A percentile compares a stretch with the other conserved stretches of the same genome.
These are phyloP conservation scores for Nomada fabriciana DNA, from an alignment of 2,888 invertebrate species.

Conservation along the genomic window DNA sequence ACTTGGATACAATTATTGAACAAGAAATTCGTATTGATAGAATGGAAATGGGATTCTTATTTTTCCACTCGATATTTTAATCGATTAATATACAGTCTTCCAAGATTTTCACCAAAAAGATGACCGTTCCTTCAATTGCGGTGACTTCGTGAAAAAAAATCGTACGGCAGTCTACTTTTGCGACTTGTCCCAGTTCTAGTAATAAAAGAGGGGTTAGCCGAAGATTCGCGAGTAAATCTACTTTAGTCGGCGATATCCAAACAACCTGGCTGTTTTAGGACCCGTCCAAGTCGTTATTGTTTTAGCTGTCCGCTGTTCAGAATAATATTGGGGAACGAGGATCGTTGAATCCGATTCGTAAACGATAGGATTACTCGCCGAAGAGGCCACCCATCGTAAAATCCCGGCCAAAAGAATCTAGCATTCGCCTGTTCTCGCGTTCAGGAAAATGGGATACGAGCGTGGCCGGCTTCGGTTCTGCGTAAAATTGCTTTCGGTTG, in stretches of 20 bases:
- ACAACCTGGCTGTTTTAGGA: slow-evolving; percentile 18
- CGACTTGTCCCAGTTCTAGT: slow-evolving; percentile 4
- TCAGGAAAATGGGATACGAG: slow-evolving; percentile 17
- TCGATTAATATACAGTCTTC: too few species aligned
- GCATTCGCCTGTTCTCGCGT: not conserved
- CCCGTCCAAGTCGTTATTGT: slow-evolving; percentile 27
- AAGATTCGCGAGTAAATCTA: slow-evolving; percentile 15
- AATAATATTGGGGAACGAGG: slow-evolving; percentile 36
- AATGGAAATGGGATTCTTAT: too few species aligned
- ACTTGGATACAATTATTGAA: too few species aligned
- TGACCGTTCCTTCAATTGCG: too few species aligned
- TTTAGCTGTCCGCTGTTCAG: slow-evolving; percentile 25
- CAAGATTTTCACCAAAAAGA: too few species aligned
- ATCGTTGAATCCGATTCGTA: slow-evolving; percentile 17
- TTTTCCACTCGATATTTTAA: too few species aligned
- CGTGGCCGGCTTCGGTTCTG: not conserved
- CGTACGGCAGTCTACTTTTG: not conserved
- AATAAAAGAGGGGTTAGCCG: slow-evolving; percentile 19
- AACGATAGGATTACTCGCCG: slow-evolving; percentile 17
- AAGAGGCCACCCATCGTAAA: slow-evolving; percentile 33
- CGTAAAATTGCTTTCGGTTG: not conserved
- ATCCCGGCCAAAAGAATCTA: slow-evolving; percentile 24
- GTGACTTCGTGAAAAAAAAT: too few species aligned
- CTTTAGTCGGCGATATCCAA: not conserved
- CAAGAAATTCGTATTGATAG: too few species aligned